A percentile compares a stretch with the other conserved stretches of the same genome.
Conservation (phyloP, 2,888 invertebrate species). For the Tinea pellionella region DNA sequence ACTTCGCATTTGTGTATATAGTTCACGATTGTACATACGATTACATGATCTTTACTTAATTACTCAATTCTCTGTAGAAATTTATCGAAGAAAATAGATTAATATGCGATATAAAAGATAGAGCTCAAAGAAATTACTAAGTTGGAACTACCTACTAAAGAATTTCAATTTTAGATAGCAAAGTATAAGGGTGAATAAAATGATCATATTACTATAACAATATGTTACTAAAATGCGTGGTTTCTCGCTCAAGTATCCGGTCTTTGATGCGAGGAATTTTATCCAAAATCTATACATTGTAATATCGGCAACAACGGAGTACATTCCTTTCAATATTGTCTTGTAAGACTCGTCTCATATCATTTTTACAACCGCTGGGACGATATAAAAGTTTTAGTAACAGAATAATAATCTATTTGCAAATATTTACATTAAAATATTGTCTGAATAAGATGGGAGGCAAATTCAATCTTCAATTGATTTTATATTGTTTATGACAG, state of each 20-base stretch:
- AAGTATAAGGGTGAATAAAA: not conserved
- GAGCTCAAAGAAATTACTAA: not conserved
- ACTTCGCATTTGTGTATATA: slow-evolving; percentile 4
- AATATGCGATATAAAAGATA: not conserved
- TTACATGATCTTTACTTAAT: not conserved
- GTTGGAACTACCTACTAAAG: not conserved
- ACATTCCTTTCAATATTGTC: slow-evolving; percentile 11
- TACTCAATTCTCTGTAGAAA: not conserved
- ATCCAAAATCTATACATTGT: slow-evolving; percentile 11
- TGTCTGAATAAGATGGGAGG: not conserved
- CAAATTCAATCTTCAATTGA: not conserved
- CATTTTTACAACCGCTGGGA: not conserved
- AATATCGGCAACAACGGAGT: not conserved
- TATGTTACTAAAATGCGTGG: slow-evolving; percentile 4
- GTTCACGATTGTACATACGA: not conserved
- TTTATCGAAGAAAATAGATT: not conserved
- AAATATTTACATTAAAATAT: not conserved
- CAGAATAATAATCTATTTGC: not conserved
- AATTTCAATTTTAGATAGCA: slow-evolving; percentile 5
- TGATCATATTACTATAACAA: not conserved
- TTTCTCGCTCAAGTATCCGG: not conserved
- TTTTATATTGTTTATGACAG: not conserved
- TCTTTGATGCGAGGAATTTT: slow-evolving; percentile 11
- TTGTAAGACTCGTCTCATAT: not conserved
- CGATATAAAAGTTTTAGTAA: not conserved